These are phyloP conservation scores for Neelides folsomi DNA, from an alignment of 2,888 invertebrate genomes.

Conservation along the genomic window DNA sequence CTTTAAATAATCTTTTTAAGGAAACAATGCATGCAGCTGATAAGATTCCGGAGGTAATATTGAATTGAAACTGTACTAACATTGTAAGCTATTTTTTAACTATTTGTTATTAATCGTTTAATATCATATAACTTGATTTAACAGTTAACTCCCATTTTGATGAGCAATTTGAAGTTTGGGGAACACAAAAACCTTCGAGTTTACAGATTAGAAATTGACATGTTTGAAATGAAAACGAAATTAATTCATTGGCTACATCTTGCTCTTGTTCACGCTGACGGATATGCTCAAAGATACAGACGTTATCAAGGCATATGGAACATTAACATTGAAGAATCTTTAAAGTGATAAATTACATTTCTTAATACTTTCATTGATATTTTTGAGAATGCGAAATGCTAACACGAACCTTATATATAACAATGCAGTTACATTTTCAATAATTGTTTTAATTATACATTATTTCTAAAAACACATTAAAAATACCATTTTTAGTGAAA, in stretches of 20 bases:
- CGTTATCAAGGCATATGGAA: conserved; percentile 49
- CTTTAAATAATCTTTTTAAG: too few species aligned
- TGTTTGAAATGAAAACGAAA: conserved; percentile 47
- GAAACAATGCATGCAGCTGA: too few species aligned
- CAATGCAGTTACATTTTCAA: too few species aligned
- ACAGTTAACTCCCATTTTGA: conserved; percentile 22
- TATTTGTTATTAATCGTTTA: too few species aligned
- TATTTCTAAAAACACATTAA: too few species aligned
- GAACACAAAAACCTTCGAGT: conserved; percentile 9
- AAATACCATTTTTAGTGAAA: too few species aligned
- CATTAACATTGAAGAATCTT: conserved; percentile 51
- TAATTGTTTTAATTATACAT: too few species aligned
- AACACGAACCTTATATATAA: too few species aligned
- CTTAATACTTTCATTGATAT: conserved; percentile 1
- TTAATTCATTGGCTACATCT: conserved; percentile 50
- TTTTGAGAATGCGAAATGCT: too few species aligned
- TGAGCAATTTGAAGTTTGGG: conserved; percentile 30
- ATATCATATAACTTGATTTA: background rate
- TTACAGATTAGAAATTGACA: conserved; percentile 41
- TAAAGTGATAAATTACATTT: conserved; percentile 46
- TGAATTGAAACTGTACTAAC: conserved; percentile 37
- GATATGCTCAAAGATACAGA: conserved; percentile 57
- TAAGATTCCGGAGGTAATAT: too few species aligned
- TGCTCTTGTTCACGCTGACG: conserved; percentile 55
- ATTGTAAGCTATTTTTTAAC: too few species aligned